phyloP scores from a whole-genome alignment of 2,888 invertebrate species.

The Anagyrus pseudococci region DNA sequence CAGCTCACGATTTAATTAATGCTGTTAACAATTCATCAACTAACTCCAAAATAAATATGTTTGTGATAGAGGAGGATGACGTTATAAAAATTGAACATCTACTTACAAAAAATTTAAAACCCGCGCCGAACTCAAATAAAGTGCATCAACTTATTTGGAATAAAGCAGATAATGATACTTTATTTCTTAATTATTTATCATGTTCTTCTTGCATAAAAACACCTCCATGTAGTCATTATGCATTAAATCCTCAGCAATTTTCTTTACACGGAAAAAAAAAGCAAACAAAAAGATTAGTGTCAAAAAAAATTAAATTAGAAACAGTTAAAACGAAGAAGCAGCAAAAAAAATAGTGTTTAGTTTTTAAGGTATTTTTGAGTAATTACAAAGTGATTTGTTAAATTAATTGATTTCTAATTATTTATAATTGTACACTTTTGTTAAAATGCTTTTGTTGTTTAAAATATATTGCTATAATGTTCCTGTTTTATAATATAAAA shows the following conservation, averaged over 20 bases:
- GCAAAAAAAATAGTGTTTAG: too few species aligned
- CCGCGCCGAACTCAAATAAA: slow-evolving; percentile 20
- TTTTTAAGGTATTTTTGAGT: too few species aligned
- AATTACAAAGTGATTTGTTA: too few species aligned
- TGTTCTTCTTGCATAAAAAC: slow-evolving; percentile 12
- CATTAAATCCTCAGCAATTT: not conserved
- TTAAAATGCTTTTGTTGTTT: too few species aligned
- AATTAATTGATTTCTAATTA: too few species aligned
- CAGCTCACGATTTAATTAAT: slow-evolving; percentile 11
- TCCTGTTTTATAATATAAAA: too few species aligned
- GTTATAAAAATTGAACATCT: slow-evolving; percentile 12
- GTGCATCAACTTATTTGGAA: slow-evolving; percentile 23
- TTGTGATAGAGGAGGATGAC: slow-evolving; percentile 6
- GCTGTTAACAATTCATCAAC: not conserved
- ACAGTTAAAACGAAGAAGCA: too few species aligned
- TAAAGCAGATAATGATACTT: slow-evolving; percentile 2
- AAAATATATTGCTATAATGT: too few species aligned
- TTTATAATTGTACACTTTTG: too few species aligned
- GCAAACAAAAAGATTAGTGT: too few species aligned
- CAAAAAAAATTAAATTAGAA: too few species aligned
- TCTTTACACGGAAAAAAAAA: too few species aligned
- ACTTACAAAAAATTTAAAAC: slow-evolving; percentile 7
- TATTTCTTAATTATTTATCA: slow-evolving; percentile 26
- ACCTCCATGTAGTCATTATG: slow-evolving; percentile 8
- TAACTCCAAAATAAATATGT: slow-evolving; percentile 4